These are phyloP conservation scores for Lepidurus apus DNA, from an alignment of 1,140 invertebrate species.

Conservation along the genomic window DNA sequence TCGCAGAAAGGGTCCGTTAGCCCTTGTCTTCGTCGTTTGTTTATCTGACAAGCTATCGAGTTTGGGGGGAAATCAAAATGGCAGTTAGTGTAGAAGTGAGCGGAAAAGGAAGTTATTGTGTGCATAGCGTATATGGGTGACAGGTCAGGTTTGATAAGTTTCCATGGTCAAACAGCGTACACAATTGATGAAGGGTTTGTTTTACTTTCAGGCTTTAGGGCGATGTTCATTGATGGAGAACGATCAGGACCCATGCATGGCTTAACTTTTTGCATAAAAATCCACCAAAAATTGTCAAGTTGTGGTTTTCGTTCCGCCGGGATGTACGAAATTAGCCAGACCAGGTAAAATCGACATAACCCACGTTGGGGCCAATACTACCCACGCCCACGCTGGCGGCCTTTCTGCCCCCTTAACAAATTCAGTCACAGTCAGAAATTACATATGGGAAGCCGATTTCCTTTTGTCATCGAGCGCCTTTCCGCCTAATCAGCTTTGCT, in stretches of 20 bases:
- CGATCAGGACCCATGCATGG: not conserved
- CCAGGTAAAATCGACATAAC: not conserved
- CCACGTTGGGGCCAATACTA: not conserved
- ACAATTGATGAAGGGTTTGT: not conserved
- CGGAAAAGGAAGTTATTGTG: constrained; percentile 18
- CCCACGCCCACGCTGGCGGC: not conserved
- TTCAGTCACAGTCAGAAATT: not conserved
- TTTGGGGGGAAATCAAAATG: not conserved
- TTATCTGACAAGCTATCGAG: not conserved
- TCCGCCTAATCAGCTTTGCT: not conserved
- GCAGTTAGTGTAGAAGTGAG: not conserved
- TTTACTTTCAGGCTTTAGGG: not conserved
- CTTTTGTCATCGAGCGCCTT: not conserved
- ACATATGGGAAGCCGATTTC: not conserved
- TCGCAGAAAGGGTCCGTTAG: not conserved
- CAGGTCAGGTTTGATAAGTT: constrained; percentile 18
- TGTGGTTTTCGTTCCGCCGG: not conserved
- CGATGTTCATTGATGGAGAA: not conserved
- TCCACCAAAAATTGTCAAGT: not conserved
- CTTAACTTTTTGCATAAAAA: constrained; percentile 17
- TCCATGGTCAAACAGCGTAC: not conserved
- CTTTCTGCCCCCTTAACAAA: not conserved
- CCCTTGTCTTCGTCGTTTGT: not conserved
- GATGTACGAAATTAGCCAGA: not conserved
- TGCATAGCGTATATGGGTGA: not conserved